These are phyloP conservation scores for Oopsacas minuta DNA, from an alignment of 37 sponge, comb jelly and placozoan species.

Conservation along the genomic window DNA sequence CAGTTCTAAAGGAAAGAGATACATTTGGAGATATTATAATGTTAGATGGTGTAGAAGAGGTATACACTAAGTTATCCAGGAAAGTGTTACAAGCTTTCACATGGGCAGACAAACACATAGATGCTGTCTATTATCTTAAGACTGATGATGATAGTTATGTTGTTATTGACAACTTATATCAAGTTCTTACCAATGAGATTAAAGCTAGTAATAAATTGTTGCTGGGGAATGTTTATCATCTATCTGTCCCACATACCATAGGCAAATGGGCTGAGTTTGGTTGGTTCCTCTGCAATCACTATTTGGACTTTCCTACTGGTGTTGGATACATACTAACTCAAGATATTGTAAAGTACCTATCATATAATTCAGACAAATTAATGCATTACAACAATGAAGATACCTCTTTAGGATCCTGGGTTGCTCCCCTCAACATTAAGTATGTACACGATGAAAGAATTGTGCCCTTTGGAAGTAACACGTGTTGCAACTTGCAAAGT, in stretches of 20 bases:
- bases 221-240: background rate
- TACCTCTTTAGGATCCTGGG: background rate
- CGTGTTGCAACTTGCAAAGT: no score
- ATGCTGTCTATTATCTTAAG: background rate
- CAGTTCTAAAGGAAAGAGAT: background rate
- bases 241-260: background rate
- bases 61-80: background rate
- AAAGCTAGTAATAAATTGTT: background rate
- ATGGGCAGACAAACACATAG: background rate
- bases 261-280: background rate
- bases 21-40: background rate
- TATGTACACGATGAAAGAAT: background rate
- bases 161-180: background rate
- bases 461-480: background rate
- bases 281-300: background rate
- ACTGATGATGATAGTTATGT: background rate
- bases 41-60: background rate
- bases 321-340: background rate
- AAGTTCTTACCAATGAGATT: background rate
- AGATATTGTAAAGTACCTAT: background rate
- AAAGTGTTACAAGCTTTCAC: background rate
- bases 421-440: background rate
- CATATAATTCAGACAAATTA: background rate
- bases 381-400: background rate
- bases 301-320: background rate